Base-by-base conservation (phyloP, 2,888 invertebrate species). In the Dynastes hyllus region DNA sequence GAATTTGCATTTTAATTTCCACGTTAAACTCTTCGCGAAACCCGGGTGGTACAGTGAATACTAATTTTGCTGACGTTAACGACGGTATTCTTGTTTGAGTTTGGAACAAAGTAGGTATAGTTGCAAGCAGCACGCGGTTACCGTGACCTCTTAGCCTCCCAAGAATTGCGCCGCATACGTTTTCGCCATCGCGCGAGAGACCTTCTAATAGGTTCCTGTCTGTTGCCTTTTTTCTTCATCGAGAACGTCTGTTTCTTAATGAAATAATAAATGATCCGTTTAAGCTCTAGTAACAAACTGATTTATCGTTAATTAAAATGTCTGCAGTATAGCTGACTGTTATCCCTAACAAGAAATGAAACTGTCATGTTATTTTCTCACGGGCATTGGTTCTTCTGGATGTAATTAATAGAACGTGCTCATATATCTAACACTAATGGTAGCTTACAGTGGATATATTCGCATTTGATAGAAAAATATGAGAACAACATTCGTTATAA, bases 1-100 rank as follows among this genome's bases (percentile, higher is more conserved):
- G 22, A 75, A 75, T 75, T 75, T 75, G 50, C 73, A 75, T 75
- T 75, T 75, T 61, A 75, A 75, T 75, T 75, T 75, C 61, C 40
- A 75, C 73, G 61, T 45, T 75, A 45, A 75, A 75, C 40, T 40
- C 61, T 45, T 73, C 29, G 27, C 40, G 50, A 45, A 75, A 61
- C 73, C 73, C 5, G 58, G 22, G 22, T n/a, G 16, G 58, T 11
- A 58, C 73, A 22, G 55, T 58, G 73, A 75, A 75, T 75, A 61
- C 73, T 75, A 75, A 75, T 75, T 61, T 75, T 16, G 29, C 13
- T 75, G 45, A 45, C 61, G 27, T 73, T 73, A 58, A 73, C 45
- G 61, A 27, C 45, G n/a, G n/a, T 11, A 37, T 71, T 58, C 73
- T 37, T 45, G 73, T 75, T 75, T 75, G 40, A 58, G 27, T 75